phyloP scores from a whole-genome alignment of 2,888 invertebrate species.

The Xestia sexstrigata region DNA sequence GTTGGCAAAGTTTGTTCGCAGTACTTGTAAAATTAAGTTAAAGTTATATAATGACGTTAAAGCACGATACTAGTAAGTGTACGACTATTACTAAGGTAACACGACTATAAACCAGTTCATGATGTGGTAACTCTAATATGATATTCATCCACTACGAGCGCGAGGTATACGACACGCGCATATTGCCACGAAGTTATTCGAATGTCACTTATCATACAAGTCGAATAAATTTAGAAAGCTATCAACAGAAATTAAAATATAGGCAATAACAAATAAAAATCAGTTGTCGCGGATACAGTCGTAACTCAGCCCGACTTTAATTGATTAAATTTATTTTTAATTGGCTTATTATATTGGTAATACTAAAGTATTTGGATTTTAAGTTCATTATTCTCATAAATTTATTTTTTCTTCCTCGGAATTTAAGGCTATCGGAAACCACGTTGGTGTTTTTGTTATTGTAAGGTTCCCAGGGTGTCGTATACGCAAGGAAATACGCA shows the following conservation, averaged over 20 bases:
- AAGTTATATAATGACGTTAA: conserved; percentile 54
- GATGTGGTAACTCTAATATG: conserved; percentile 80
- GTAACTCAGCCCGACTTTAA: conserved; percentile 70
- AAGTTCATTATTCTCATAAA: conserved; percentile 34
- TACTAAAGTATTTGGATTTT: conserved; percentile 28
- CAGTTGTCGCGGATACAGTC: conserved; percentile 68
- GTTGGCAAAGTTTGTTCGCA: conserved; percentile 26
- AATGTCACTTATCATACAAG: conserved; percentile 77
- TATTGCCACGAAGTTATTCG: conserved; percentile 73
- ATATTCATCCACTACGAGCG: conserved; percentile 73
- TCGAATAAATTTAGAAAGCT: conserved; percentile 81
- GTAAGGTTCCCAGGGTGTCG: background rate
- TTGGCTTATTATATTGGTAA: conserved; percentile 54
- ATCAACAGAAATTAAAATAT: conserved; percentile 76
- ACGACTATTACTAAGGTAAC: conserved; percentile 67
- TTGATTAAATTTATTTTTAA: conserved; percentile 65
- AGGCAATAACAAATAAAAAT: conserved; percentile 72
- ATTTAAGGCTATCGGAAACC: conserved; percentile 21
- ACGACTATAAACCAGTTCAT: conserved; percentile 80
- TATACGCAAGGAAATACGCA: conserved; percentile 13
- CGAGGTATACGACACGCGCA: conserved; percentile 70
- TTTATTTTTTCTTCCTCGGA: conserved; percentile 13
- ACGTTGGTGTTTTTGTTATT: conserved; percentile 22
- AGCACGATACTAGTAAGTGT: conserved; percentile 54
- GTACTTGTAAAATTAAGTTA: conserved; percentile 33